A percentile compares a stretch with the other conserved stretches of the same genome.
Conservation (phyloP, 1,140 invertebrate genomes). For the Lasioglossum albipes region DNA sequence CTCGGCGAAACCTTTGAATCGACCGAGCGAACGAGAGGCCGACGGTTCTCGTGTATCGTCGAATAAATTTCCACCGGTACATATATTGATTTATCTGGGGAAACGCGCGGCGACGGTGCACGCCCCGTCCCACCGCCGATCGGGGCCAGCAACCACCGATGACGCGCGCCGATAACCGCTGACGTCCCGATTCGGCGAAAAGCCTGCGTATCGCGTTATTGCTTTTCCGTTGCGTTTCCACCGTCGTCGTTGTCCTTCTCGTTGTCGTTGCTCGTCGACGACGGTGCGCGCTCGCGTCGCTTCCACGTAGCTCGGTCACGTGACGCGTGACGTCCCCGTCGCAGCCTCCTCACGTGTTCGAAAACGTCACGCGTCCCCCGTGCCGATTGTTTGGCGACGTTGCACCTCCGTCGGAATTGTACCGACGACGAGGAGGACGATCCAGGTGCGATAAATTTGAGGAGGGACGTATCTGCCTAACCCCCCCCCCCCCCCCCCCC, state of each 20-base stretch:
- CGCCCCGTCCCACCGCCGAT: not conserved
- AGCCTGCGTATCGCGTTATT: conserved; percentile 7
- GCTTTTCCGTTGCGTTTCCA: conserved; percentile 28
- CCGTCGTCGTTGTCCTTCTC: conserved; percentile 12
- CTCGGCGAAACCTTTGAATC: conserved; percentile 45
- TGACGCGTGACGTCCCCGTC: conserved; percentile 70
- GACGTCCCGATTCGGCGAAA: conserved; percentile 15
- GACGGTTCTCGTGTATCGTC: not conserved
- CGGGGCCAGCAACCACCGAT: conserved; percentile 21
- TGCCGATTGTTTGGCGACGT: conserved; percentile 19
- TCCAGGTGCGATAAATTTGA: not conserved
- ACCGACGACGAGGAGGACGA: not conserved
- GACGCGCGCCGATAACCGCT: conserved; percentile 41
- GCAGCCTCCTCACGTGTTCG: conserved; percentile 67
- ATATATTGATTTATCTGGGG: conserved; percentile 31
- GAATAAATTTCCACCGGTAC: conserved; percentile 33
- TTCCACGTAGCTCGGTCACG: conserved; percentile 70
- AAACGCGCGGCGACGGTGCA: not conserved
- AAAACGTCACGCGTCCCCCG: conserved; percentile 66
- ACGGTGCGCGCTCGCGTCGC: not conserved
- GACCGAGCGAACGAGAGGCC: not conserved
- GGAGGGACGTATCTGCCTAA: too few relatives aligned
- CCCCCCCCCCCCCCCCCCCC: too few relatives aligned
- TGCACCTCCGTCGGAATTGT: too few relatives aligned
- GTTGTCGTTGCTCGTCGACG: conserved; percentile 31